Percentiles rank a stretch among this genome's conserved stretches.
Conservation (phyloP, 2,113 vertebrate species). For the Prolemur simus region DNA sequence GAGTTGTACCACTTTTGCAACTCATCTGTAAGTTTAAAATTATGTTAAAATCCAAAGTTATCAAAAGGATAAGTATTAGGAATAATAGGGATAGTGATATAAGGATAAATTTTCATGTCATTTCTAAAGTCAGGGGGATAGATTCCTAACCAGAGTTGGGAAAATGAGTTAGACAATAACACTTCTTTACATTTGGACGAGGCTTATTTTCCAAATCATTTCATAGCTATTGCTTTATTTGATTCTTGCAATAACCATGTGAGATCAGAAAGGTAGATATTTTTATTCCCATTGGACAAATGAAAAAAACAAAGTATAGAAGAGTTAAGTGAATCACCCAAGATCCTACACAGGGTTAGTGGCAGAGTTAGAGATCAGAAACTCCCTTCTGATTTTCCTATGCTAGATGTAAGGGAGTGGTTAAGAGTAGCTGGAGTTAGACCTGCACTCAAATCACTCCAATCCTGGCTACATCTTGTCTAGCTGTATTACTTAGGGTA, state of each 20-base stretch:
- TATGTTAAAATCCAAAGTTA: neutral
- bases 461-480: neutral
- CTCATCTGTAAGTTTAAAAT: neutral
- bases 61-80: neutral
- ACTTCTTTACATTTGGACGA: neutral
- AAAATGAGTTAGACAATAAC: neutral
- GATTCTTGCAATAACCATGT: neutral
- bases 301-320: neutral
- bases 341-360: neutral
- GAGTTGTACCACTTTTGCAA: neutral
- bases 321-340: neutral
- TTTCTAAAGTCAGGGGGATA: neutral
- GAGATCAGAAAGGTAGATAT: neutral
- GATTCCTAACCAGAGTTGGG: neutral
- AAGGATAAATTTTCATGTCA: neutral
- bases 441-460: neutral
- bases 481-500: neutral
- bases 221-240: neutral
- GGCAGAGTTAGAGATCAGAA: neutral
- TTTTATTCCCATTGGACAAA: constrained; percentile 7
- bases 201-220: constrained; percentile 5
- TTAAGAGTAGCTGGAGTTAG: neutral
- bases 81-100: neutral
- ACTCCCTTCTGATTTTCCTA: neutral
- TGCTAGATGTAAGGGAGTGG: neutral